Base-by-base conservation (phyloP, 2,797 vertebrate genomes). In the Argyrosomus regius region DNA sequence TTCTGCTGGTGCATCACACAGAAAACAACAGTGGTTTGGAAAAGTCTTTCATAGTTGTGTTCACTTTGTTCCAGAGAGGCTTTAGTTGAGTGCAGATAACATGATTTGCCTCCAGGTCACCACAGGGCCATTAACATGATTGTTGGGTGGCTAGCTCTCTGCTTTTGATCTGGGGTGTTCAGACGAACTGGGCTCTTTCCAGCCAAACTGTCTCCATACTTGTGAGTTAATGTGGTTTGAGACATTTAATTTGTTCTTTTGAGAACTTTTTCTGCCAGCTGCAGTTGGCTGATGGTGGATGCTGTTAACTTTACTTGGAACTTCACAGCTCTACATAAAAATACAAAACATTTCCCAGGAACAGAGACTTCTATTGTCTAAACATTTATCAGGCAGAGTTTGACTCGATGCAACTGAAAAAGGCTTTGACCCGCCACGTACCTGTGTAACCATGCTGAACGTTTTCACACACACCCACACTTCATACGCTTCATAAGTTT, bases 171-270 rank as follows among this genome's bases (percentile, higher is more conserved):
- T 54, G 24, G 16, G 3, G 7, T 45, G 24, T 49, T 64, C 9
- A 22, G 17, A 70, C 2, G n/a, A 66, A 59, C 31, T 7, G 1
- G 9, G 13, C 58, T 50, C 2, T 2, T 39, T 24, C 5, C 46
- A 65, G 18, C 16, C 24, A 50, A 52, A 64, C 43, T 64, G 6
- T 61, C 17, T 22, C 57, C 48, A 61, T 28, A 49, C 10, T 24
- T 0, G 5, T 52, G 14, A 49, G 20, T 56, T 57, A 68, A 48
- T 41, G 57, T 50, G 52, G 43, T 53, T 61, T 11, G 11, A 43
- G 31, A 50, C 58, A 24, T 58, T 80, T 68, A 24, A 65, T 70
- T 53, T 22, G 20, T 53, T n/a, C 63, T 39, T 6, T 61, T 67
- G 4, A 48, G 18, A 43, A 62, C 26, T 35, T 60, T 26, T 45